Conservation (phyloP, 2,797 vertebrate genomes). For the Bradypodion ventrale region DNA sequence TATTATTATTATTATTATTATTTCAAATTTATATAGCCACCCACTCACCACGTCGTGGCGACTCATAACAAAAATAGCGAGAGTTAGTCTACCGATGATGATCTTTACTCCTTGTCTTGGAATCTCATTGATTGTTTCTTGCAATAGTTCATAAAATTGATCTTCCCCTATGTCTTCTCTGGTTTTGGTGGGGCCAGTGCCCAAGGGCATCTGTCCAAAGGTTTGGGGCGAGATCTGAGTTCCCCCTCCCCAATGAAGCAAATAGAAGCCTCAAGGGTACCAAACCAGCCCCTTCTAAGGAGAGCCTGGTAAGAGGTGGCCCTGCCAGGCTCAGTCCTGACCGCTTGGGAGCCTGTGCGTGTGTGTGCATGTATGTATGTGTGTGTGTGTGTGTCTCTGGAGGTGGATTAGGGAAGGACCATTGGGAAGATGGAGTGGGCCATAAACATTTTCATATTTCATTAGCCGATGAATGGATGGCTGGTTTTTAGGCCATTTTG, state of each 20-base stretch:
- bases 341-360: conserved; percentile 60
- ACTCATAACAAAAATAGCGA: no score
- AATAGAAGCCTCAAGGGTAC: conserved; percentile 63
- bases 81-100: no score
- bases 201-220: background rate
- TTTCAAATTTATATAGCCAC: no score
- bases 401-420: conserved; percentile 80
- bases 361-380: no score
- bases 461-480: conserved; percentile 84
- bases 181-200: background rate
- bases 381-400: no score
- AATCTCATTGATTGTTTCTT: no score
- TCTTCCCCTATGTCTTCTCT: no score
- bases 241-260: conserved; percentile 48
- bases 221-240: conserved; percentile 24
- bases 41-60: no score
- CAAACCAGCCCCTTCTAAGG: conserved; percentile 68
- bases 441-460: conserved; percentile 86
- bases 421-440: conserved; percentile 80
- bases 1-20: no score
- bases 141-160: no score
- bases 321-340: conserved; percentile 74
- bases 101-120: no score
- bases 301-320: conserved; percentile 59
- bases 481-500: conserved; percentile 74